Evolutionary conservation across 2,113 vertebrate genomes (phyloP).

Genomic region (Trogon surrucura): DNA sequence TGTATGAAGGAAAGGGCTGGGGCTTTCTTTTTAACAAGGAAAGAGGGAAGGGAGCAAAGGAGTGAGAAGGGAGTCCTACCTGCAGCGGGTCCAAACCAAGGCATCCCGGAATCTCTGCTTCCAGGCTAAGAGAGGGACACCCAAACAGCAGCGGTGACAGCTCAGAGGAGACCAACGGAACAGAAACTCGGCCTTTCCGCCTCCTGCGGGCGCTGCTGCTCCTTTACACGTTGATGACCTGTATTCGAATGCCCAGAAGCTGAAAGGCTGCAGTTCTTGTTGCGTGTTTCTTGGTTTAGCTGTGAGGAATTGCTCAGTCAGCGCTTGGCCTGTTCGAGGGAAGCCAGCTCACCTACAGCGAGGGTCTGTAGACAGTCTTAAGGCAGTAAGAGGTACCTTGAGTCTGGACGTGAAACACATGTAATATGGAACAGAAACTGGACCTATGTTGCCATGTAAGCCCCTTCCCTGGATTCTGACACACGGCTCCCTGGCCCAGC

Average conservation of each 20-base stretch:
- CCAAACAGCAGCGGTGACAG: background rate
- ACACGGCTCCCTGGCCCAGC: background rate
- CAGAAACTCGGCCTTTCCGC: background rate
- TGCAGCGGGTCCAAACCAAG: background rate
- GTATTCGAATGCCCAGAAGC: fast-evolving
- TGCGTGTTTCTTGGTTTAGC: background rate
- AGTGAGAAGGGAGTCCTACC: background rate
- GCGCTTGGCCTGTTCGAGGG: background rate
- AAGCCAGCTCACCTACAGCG: background rate
- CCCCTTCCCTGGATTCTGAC: background rate
- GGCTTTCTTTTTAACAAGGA: background rate
- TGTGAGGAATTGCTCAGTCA: background rate
- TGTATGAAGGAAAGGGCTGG: background rate
- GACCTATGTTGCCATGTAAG: background rate
- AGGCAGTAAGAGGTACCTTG: background rate
- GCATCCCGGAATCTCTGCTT: background rate
- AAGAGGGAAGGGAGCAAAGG: background rate
- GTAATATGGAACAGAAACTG: background rate
- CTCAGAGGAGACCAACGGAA: background rate
- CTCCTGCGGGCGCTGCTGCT: background rate
- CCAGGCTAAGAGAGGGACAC: background rate
- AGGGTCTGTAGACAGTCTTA: background rate
- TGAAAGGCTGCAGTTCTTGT: background rate
- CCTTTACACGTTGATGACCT: background rate
- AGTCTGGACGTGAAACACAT: background rate